Evolutionary conservation across 2,113 vertebrate genomes (phyloP).

Genomic region (Chroicocephalus ridibundus): DNA sequence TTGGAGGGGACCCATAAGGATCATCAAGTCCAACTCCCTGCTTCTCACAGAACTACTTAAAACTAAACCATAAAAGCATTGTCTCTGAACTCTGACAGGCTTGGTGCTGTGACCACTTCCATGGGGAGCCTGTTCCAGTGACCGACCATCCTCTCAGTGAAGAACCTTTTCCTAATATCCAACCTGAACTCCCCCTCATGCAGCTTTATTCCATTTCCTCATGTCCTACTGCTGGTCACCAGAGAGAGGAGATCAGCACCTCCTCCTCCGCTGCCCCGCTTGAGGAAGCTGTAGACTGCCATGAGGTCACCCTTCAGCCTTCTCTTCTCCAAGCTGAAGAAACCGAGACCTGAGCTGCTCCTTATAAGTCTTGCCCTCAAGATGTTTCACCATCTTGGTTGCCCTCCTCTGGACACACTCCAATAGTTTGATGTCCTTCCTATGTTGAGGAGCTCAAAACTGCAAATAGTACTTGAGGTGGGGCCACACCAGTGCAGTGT

Average conservation of each 20-base stretch:
- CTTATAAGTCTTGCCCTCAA: background rate
- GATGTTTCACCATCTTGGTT: background rate
- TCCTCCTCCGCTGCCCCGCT: background rate
- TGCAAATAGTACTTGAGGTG: too few relatives aligned
- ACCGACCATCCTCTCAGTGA: background rate
- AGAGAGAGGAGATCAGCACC: background rate
- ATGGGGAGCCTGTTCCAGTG: too few relatives aligned
- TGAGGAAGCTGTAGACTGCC: background rate
- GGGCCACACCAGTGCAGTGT: too few relatives aligned
- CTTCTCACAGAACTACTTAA: background rate
- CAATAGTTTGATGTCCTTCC: background rate
- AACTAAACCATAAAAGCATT: background rate
- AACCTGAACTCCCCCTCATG: background rate
- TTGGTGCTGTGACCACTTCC: background rate
- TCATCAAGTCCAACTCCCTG: background rate
- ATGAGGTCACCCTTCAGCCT: background rate
- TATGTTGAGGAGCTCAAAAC: background rate
- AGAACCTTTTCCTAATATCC: background rate
- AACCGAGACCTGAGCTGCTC: background rate
- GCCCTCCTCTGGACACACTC: background rate
- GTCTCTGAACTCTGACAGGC: background rate
- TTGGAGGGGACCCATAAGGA: background rate
- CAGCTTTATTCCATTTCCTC: background rate
- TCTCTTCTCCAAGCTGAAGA: background rate
- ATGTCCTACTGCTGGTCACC: background rate